Evolutionary conservation across 2,113 vertebrate genomes (phyloP), one percentile per base, ranked within the genome.

Genomic region (Megaceryle maxima): DNA sequence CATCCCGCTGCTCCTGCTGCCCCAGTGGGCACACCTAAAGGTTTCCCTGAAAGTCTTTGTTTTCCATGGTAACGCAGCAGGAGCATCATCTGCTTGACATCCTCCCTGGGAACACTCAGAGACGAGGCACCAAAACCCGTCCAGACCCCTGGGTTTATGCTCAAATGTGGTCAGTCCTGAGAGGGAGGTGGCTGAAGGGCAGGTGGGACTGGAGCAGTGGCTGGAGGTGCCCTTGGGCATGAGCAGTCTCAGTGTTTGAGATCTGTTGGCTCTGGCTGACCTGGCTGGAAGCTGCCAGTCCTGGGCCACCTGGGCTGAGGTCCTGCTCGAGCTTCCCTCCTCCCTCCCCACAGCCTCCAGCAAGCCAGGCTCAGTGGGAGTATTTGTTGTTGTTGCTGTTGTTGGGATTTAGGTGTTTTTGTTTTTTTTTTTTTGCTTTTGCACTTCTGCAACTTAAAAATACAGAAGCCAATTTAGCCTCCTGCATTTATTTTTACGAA

Each of bases 141-240:
- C 33, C 33, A 9, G 1, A 35, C 0, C 2, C 2, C 1, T 1
- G 4, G 14, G 15, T 4, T 5, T 3, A 2, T 11, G 19, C 29
- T 35, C 68, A 35, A 1, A 9, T 0, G 0, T 2, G 28, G 41
- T 29, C 57, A 7, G 21, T 31, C 18, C 62, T 13, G 4, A n/a
- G 2, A 6, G 0, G 3, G 64, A 1, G 5, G 41, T 46, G 68
- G 5, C 11, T 24, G 2, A 35, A 35, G 62, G 35, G 31, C 67
- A 25, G 51, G 7, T 11, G 74, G 17, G 12, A 4, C 73, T 13
- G 19, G 9, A 39, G 33, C 44, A 2, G 31, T 2, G 50, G 5
- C 29, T 28, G 29, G 0, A 1, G 8, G 2, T 43, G 37, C 19
- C 64, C 77, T 1, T 0, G 12, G 63, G 44, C 22, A 7, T 1